phyloP scores from a whole-genome alignment of 2,797 vertebrate genomes.

The Sebastolobus alascanus region DNA sequence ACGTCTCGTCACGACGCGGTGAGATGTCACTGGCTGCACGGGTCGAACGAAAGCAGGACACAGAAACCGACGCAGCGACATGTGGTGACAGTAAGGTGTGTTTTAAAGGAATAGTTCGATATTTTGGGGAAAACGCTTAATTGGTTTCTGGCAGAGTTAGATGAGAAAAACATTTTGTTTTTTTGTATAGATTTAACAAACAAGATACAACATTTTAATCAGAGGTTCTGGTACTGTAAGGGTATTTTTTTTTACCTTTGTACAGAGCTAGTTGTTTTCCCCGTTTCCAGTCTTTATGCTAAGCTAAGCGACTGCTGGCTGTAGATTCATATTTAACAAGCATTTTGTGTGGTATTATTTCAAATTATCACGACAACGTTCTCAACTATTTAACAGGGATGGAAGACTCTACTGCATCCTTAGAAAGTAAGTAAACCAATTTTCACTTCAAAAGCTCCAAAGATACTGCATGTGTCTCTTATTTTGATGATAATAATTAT shows the following conservation, averaged over 20 bases:
- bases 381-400: conserved; percentile 81
- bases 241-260: background rate
- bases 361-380: conserved; percentile 5
- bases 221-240: background rate
- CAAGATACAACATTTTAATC: background rate
- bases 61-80: conserved; percentile 87
- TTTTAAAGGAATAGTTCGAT: background rate
- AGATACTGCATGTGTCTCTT: background rate
- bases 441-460: conserved; percentile 2
- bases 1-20: conserved; percentile 75
- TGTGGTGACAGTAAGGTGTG: conserved; percentile 91
- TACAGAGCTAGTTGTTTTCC: background rate
- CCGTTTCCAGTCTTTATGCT: background rate
- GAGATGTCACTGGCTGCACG: conserved; percentile 88
- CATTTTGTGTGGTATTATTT: background rate
- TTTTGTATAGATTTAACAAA: background rate
- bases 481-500: background rate
- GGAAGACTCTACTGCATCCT: conserved; percentile 90
- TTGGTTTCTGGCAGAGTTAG: fast-evolving
- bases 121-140: background rate
- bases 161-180: background rate
- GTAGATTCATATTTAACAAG: background rate
- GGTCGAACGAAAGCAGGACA: conserved; percentile 83
- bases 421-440: conserved; percentile 87
- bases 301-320: background rate